Conservation (phyloP, 30 jellyfish, hydroid and myxozoan species). For the Phacellophora camtschatica region DNA sequence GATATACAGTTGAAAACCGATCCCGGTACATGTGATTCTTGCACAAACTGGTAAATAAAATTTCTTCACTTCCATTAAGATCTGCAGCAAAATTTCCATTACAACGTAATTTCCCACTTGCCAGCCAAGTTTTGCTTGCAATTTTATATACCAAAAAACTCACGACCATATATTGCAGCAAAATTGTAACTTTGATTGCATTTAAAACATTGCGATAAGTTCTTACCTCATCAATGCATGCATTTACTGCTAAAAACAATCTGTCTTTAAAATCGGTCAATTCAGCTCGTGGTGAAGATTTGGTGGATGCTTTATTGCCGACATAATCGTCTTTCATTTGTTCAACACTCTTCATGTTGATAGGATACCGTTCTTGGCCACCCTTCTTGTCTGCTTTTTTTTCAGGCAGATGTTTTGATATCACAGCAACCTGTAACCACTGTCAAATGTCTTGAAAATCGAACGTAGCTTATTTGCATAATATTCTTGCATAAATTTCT, state of each 20-base stretch:
- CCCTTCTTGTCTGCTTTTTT: background rate
- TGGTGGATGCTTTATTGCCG: background rate
- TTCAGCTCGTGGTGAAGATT: background rate
- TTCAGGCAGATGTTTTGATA: slow-evolving; percentile 12
- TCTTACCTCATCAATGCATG: slow-evolving; percentile 10
- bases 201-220: background rate
- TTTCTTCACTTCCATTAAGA: slow-evolving; percentile 3
- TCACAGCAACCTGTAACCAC: slow-evolving; percentile 18
- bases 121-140: slow-evolving; percentile 9
- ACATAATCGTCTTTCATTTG: background rate
- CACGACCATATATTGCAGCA: slow-evolving; percentile 22
- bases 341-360: slow-evolving; percentile 40
- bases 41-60: slow-evolving; percentile 15
- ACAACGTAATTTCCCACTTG: background rate
- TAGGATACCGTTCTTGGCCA: background rate
- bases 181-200: background rate
- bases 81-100: background rate
- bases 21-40: slow-evolving; percentile 12
- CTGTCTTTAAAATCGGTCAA: background rate
- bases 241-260: background rate
- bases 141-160: background rate
- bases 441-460: background rate
- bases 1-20: slow-evolving; percentile 3
- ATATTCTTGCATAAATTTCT: background rate
- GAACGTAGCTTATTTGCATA: slow-evolving; percentile 27